These are phyloP conservation scores for Pelecanus crispus DNA, from an alignment of 2,113 vertebrate species.

Conservation along the genomic window DNA sequence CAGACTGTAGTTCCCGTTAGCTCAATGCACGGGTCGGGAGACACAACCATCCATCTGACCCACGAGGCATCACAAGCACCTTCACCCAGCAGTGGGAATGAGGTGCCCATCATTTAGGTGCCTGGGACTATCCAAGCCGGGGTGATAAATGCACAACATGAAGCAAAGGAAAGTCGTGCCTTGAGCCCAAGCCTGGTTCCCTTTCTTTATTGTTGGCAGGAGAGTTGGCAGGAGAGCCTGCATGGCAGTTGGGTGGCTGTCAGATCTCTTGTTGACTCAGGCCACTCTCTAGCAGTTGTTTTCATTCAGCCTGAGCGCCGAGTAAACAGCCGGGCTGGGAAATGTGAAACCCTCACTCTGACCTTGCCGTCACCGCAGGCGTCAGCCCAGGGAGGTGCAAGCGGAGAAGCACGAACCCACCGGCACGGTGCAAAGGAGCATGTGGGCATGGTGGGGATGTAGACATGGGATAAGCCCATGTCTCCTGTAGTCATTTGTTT, in stretches of 20 bases:
- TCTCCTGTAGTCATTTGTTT: background rate
- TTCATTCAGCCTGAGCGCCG: background rate
- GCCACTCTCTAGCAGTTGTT: slow-evolving; percentile 18
- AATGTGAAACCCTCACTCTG: background rate
- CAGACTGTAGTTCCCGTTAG: background rate
- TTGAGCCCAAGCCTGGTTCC: background rate
- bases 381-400: background rate
- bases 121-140: background rate
- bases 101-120: background rate
- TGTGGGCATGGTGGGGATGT: background rate
- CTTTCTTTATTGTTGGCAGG: background rate
- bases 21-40: rapidly evolving
- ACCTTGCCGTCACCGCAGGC: rapidly evolving
- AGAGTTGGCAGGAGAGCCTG: background rate
- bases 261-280: slow-evolving; percentile 31
- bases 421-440: rapidly evolving
- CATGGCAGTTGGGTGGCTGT: background rate
- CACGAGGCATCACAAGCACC: background rate
- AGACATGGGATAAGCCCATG: rapidly evolving
- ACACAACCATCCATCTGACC: background rate
- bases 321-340: slow-evolving; percentile 9
- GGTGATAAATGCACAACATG: background rate
- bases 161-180: background rate
- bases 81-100: background rate
- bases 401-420: rapidly evolving